A percentile compares a stretch with the other conserved stretches of the same genome.
These are phyloP conservation scores for Mionectes macconnelli DNA, from an alignment of 2,113 vertebrate species.

Conservation along the genomic window DNA sequence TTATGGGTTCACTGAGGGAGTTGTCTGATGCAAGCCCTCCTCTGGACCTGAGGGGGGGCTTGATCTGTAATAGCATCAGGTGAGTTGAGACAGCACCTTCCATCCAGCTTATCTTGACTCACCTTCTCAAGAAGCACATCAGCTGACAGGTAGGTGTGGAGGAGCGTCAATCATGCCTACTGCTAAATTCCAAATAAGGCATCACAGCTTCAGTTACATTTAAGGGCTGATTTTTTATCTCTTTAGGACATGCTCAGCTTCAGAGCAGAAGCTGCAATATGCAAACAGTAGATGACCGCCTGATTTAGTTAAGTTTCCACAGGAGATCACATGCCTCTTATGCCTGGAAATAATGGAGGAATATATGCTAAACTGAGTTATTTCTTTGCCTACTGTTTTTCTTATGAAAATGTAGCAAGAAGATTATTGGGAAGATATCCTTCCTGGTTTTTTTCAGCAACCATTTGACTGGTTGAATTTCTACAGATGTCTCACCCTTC, in stretches of 20 bases:
- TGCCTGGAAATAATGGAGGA: not conserved
- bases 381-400: not conserved
- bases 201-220: not conserved
- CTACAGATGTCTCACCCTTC: not conserved
- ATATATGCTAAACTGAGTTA: not conserved
- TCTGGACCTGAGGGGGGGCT: not conserved
- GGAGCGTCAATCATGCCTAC: not conserved
- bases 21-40: not conserved
- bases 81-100: not conserved
- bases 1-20: not conserved
- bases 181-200: not conserved
- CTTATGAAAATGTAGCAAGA: not conserved
- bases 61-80: not conserved
- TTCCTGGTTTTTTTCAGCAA: not conserved
- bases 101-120: not conserved
- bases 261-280: not conserved
- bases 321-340: not conserved
- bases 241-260: not conserved
- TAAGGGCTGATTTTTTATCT: not conserved
- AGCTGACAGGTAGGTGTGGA: not conserved
- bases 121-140: not conserved
- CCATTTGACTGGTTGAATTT: not conserved
- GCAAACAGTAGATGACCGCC: not conserved
- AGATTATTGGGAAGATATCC: not conserved
- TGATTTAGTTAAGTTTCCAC: not conserved